Conservation (phyloP, 2,888 invertebrate genomes). For the Hylaea fasciaria region DNA sequence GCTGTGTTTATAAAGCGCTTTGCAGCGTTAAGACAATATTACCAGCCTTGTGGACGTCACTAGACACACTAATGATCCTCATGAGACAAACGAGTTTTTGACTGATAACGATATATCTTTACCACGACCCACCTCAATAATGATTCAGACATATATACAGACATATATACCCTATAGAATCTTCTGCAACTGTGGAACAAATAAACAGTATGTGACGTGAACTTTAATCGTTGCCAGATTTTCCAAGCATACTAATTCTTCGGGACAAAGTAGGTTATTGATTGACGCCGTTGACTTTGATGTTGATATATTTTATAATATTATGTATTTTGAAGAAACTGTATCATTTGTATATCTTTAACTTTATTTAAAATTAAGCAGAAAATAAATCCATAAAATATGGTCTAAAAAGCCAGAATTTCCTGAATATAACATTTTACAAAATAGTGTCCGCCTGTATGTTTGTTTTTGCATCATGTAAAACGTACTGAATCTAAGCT, state of each 20-base stretch:
- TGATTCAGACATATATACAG: conserved; percentile 9
- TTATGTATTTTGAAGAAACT: too few relatives aligned
- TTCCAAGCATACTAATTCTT: not conserved
- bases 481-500: too few relatives aligned
- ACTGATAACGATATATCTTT: conserved; percentile 15
- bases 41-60: not conserved
- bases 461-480: too few relatives aligned
- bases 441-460: too few relatives aligned
- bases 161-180: conserved; percentile 13
- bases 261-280: not conserved
- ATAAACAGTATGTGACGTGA: conserved; percentile 14
- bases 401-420: too few relatives aligned
- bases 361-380: too few relatives aligned
- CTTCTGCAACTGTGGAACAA: conserved; percentile 7
- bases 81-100: conserved; percentile 2
- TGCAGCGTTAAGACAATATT: not conserved
- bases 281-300: not conserved
- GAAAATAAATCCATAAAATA: too few relatives aligned
- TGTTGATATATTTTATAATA: not conserved
- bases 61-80: conserved; percentile 4
- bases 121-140: conserved; percentile 28
- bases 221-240: conserved; percentile 7
- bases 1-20: not conserved
- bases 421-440: too few relatives aligned
- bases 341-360: too few relatives aligned